These are phyloP conservation scores for Marmota monax DNA, from an alignment of 2,113 vertebrate genomes.

Conservation along the genomic window DNA sequence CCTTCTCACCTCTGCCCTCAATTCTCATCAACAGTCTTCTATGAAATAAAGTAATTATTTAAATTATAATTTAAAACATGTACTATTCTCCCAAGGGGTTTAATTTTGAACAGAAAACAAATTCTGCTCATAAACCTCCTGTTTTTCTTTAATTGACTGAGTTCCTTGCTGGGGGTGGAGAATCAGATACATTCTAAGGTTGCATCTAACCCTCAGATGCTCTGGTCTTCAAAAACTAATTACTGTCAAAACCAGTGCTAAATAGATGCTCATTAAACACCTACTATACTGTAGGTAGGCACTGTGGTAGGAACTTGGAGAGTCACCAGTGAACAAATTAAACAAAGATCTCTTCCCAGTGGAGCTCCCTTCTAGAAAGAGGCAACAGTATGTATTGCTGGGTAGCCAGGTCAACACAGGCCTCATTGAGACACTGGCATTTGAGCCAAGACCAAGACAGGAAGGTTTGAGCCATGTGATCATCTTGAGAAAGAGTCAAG, in stretches of 20 bases:
- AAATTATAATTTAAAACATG: slow-evolving; percentile 18
- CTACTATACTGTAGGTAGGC: not conserved
- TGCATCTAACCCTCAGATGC: not conserved
- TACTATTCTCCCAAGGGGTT: not conserved
- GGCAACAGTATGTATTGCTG: not conserved
- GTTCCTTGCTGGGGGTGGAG: too few species aligned
- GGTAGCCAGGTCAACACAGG: not conserved
- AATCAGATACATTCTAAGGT: slow-evolving; percentile 42
- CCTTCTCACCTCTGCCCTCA: slow-evolving; percentile 9
- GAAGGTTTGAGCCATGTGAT: not conserved
- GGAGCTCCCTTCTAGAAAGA: not conserved
- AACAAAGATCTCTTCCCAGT: not conserved
- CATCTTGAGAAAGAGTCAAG: not conserved
- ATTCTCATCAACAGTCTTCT: not conserved
- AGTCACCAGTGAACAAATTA: not conserved
- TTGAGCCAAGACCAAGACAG: not conserved
- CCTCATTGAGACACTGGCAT: not conserved
- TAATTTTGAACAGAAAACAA: slow-evolving; percentile 63
- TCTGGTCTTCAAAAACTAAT: slow-evolving; percentile 1
- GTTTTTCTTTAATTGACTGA: not conserved
- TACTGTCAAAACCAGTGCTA: not conserved
- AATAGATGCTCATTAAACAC: not conserved
- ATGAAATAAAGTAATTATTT: not conserved
- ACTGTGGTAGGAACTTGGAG: not conserved
- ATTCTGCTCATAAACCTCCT: not conserved